Base-by-base conservation (phyloP, 2,113 vertebrate species). In the Lophura nycthemera region DNA sequence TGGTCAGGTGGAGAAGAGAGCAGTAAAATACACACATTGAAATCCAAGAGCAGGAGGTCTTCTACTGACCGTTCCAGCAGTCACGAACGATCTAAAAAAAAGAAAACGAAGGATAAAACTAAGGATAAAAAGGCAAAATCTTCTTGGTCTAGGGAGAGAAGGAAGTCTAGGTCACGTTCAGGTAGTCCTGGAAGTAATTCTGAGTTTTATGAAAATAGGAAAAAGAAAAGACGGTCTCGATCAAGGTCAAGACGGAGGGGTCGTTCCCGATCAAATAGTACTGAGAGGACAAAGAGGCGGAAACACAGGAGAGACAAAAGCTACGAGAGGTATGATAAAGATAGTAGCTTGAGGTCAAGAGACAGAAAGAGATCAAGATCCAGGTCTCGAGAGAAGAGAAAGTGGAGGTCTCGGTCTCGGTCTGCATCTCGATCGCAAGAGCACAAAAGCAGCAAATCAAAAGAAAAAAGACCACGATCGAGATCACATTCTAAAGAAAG, bases 401-500 rank as follows among this genome's bases (percentile, higher is more conserved):
- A 97, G 93, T 96, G 97, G 67, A 88, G 88, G 22, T 97, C 96
- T 11, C 78, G 79, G 10, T 97, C 93, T 4, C 97, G 94, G 5
- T 30, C 95, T 0, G 83, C 97, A 6, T 96, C 97, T 80, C 89
- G 96, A 34, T 83, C 96, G 13, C 90, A 94, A 82, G 97, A 98
- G 59, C 96, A 75, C 57, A 97, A 96, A 65, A 90, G 96, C 74
- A 95, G 96, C 14, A 95, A 88, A n/a, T 96, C 98, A 38, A 98
- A 92, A n/a, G 98, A 98, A 43, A 97, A 86, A 91, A 97, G 59
- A 64, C 89, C 42, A 5, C 86, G 48, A 20, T 97, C 97, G 0
- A 96, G 97, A 48, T 98, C 98, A 18, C 81, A 24, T 29, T 99
- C 99, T n/a, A 98, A 96, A 93, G 98, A 99, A 86, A 98, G 94